phyloP scores from a whole-genome alignment of 2,797 vertebrate species.

The Halcyon chelicuti region DNA sequence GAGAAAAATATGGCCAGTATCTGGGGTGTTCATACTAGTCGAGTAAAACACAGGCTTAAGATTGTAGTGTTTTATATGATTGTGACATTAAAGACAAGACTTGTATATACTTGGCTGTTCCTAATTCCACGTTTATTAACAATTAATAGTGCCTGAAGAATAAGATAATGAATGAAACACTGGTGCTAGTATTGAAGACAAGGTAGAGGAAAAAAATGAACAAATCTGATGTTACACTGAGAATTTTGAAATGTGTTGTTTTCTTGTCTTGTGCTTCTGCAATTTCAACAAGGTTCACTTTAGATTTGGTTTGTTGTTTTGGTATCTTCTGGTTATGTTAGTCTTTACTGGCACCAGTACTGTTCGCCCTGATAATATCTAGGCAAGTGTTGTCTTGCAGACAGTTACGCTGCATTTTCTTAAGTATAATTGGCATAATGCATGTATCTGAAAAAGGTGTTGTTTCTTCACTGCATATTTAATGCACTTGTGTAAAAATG shows the following conservation, averaged over 20 bases:
- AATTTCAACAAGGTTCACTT: background rate
- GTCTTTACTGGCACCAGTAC: background rate
- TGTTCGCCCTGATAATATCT: background rate
- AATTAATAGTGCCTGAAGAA: background rate
- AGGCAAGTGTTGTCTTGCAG: background rate
- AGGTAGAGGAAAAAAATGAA: background rate
- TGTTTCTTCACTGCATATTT: background rate
- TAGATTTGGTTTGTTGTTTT: background rate
- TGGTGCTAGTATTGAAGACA: background rate
- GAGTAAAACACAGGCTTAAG: background rate
- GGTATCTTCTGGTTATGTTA: background rate
- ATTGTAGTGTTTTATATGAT: background rate
- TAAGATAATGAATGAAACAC: background rate
- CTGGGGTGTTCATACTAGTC: background rate
- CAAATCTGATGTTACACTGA: background rate
- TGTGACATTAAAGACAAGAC: background rate
- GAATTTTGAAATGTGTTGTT: background rate
- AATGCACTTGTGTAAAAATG: background rate
- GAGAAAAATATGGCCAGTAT: background rate
- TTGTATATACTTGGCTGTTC: background rate
- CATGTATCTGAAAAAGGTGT: background rate
- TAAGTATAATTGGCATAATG: background rate
- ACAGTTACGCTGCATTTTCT: background rate
- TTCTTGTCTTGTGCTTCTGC: background rate
- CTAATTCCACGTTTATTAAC: background rate